These are phyloP conservation scores for Dendrolimus houi DNA, from an alignment of 2,888 invertebrate species.

Conservation along the genomic window DNA sequence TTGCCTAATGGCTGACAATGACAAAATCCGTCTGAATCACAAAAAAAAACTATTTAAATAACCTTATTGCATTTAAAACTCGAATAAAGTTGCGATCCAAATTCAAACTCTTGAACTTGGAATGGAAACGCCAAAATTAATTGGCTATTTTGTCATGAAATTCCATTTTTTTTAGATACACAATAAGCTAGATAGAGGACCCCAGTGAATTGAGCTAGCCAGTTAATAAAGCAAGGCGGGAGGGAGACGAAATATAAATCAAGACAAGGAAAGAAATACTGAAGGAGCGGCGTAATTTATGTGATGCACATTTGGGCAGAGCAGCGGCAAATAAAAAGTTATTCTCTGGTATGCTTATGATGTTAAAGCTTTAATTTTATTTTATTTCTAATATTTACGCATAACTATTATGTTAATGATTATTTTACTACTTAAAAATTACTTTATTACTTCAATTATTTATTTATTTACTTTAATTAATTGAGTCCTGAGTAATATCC, in stretches of 20 bases:
- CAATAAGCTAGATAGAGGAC: slow-evolving; percentile 40
- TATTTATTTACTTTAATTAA: slow-evolving; percentile 11
- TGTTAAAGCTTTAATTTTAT: slow-evolving; percentile 32
- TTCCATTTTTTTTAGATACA: slow-evolving; percentile 41
- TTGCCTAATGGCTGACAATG: too few relatives aligned
- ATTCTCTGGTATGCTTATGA: slow-evolving; percentile 52
- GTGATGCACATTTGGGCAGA: slow-evolving; percentile 72
- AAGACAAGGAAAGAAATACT: slow-evolving; percentile 54
- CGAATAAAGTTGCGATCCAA: neutral
- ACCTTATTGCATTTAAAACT: too few relatives aligned
- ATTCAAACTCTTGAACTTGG: slow-evolving; percentile 6
- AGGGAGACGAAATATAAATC: slow-evolving; percentile 49
- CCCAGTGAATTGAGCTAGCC: slow-evolving; percentile 49
- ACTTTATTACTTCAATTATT: slow-evolving; percentile 12
- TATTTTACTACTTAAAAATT: slow-evolving; percentile 8
- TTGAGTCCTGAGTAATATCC: slow-evolving; percentile 11
- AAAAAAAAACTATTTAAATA: too few relatives aligned
- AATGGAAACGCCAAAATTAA: neutral
- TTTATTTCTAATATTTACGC: slow-evolving; percentile 2
- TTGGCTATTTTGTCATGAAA: slow-evolving; percentile 18
- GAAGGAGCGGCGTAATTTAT: slow-evolving; percentile 68
- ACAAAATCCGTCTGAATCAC: too few relatives aligned
- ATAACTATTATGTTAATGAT: slow-evolving; percentile 4
- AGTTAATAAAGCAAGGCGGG: slow-evolving; percentile 53
- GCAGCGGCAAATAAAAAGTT: slow-evolving; percentile 66